These are phyloP conservation scores for Erpetoichthys calabaricus DNA, from an alignment of 2,797 vertebrate species.

Conservation along the genomic window DNA sequence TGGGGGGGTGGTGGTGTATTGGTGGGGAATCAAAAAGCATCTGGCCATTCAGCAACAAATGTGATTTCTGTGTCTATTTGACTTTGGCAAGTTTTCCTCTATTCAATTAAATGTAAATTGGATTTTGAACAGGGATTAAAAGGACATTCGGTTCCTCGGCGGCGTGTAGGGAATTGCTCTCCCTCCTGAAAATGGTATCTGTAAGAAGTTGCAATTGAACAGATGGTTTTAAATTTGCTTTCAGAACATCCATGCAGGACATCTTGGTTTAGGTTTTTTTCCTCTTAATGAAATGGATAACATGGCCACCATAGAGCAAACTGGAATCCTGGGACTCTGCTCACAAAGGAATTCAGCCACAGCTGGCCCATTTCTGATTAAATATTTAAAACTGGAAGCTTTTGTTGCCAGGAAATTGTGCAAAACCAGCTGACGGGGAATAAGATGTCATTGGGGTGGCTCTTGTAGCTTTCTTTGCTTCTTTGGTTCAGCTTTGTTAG, in stretches of 20 bases:
- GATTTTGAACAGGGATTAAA: conserved; percentile 2
- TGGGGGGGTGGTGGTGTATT: too few relatives aligned
- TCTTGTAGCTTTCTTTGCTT: too few relatives aligned
- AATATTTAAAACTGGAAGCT: neutral
- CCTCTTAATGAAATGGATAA: neutral
- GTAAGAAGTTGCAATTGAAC: neutral
- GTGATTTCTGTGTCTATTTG: neutral
- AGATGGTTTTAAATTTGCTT: conserved; percentile 1
- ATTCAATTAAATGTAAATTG: conserved; percentile 1
- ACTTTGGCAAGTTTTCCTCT: conserved; percentile 2
- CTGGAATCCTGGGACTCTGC: neutral
- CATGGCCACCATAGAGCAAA: neutral
- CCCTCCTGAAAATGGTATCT: neutral
- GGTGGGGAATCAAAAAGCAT: too few relatives aligned
- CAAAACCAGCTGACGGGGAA: too few relatives aligned
- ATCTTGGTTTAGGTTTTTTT: neutral
- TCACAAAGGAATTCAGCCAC: neutral
- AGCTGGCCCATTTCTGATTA: neutral
- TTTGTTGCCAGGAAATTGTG: too few relatives aligned
- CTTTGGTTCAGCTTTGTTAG: too few relatives aligned
- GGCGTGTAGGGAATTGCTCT: neutral
- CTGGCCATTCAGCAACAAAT: too few relatives aligned
- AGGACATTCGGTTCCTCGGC: neutral
- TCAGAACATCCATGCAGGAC: neutral
- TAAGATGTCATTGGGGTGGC: too few relatives aligned